A percentile compares a stretch with the other conserved stretches of the same genome.
These are phyloP conservation scores for Lepidochrysops patricia DNA, from an alignment of 2,888 invertebrate species.

Conservation along the genomic window DNA sequence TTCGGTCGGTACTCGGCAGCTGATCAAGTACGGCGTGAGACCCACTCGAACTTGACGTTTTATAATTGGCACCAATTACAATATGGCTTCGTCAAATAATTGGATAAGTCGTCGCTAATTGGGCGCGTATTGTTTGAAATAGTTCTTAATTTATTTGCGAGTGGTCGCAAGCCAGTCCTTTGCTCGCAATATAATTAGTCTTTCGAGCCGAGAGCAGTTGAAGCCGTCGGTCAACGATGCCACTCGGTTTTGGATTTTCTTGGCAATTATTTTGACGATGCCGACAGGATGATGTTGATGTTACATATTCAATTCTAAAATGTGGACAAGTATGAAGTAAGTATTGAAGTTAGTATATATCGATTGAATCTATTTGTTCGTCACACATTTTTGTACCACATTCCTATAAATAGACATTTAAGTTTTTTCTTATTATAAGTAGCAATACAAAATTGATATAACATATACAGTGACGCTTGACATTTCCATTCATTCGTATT, in stretches of 20 bases:
- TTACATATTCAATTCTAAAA: too few species aligned
- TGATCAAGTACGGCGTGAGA: not conserved
- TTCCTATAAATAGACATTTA: too few species aligned
- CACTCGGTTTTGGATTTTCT: not conserved
- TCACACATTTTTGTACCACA: too few species aligned
- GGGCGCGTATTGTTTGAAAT: constrained; percentile 25
- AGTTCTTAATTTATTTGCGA: constrained; percentile 26
- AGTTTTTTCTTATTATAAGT: too few species aligned
- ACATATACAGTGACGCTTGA: too few species aligned
- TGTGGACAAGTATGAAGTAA: too few species aligned
- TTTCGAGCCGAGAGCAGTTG: constrained; percentile 19
- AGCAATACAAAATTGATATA: too few species aligned
- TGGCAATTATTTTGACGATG: not conserved
- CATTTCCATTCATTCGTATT: too few species aligned
- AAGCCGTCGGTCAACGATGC: constrained; percentile 18
- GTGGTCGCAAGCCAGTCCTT: constrained; percentile 22
- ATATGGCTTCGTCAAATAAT: constrained; percentile 18
- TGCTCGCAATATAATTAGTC: constrained; percentile 24
- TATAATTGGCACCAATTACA: constrained; percentile 9
- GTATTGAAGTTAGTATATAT: too few species aligned
- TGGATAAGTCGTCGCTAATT: constrained; percentile 25
- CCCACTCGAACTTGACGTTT: constrained; percentile 3
- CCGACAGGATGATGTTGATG: too few species aligned
- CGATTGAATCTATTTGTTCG: too few species aligned
- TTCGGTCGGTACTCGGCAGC: not conserved